Base-by-base conservation (phyloP, 1,140 invertebrate species). In the Drosophila virilis region DNA sequence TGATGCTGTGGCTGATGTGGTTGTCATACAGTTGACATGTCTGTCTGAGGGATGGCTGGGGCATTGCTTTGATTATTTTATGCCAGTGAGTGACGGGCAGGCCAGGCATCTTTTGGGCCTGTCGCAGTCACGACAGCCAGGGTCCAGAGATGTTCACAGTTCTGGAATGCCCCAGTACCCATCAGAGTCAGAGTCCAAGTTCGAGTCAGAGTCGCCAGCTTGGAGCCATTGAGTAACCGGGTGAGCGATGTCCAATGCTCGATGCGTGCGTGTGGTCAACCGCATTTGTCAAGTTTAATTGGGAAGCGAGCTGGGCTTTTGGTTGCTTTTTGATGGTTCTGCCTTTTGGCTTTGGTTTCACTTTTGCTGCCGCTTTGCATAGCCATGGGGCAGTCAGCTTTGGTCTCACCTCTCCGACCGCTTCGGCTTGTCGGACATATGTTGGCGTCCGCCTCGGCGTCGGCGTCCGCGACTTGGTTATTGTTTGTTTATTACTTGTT, bases 261-360 rank as follows among this genome's bases (percentile, higher is more conserved):
- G 55, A 68, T 80, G 80, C 74, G 80, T 80, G 89, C 86, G 89
- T 91, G 90, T 91, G 90, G 90, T 86, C 89, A 91, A 85, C 84
- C 89, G 90, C 89, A 91, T 91, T 91, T 91, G 89, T 90, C 89
- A 91, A 86, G 84, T 91, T 91, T 89, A 89, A 90, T 89, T 89
- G 84, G 85, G 80, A 89, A 68, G 77, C 85, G 85, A 80, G 84
- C 59, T 80, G 83, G 80, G 73, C 50, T 61, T 76, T 65, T 74
- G 77, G 51, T 57, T 69, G 50, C n/a, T 22, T 65, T 57, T 57
- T 66, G 40, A 48, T 57, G 51, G 13, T 59, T 72, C 62, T 61
- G 71, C 37, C 35, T 66, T 60, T 75, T 61, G 71, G 43, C 35
- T 66, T 60, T 75, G 67, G 62, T 72, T 78, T 78, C 66, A 76